Percentiles rank a stretch among this genome's conserved stretches.
These are phyloP conservation scores for Scaptodrosophila latifasciaeformis DNA, from an alignment of 2,888 invertebrate species.

Conservation along the genomic window DNA sequence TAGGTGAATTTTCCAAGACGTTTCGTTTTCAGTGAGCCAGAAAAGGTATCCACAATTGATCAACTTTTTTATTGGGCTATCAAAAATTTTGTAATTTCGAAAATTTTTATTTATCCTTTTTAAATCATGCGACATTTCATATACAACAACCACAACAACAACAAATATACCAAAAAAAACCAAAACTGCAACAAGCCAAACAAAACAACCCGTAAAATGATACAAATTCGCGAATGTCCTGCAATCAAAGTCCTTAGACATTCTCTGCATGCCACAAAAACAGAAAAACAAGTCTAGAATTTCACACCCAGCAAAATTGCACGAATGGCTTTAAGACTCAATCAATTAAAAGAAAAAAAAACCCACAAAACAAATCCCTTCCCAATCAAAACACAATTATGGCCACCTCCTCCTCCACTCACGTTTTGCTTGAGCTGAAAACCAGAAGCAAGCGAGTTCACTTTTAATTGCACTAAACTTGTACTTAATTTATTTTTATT, in stretches of 20 bases:
- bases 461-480: conserved; percentile 66
- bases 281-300: not conserved
- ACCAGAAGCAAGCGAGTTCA: conserved; percentile 29
- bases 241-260: not conserved
- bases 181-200: not conserved
- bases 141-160: not conserved
- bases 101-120: conserved; percentile 42
- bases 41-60: too few relatives aligned
- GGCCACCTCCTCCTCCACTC: conserved; percentile 26
- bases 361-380: not conserved
- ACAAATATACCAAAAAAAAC: conserved; percentile 1
- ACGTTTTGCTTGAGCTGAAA: conserved; percentile 28
- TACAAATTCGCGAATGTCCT: not conserved
- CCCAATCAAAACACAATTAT: not conserved
- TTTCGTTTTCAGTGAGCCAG: too few relatives aligned
- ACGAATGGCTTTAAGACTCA: conserved; percentile 20
- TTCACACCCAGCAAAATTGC: conserved; percentile 28
- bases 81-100: conserved; percentile 50
- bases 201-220: not conserved
- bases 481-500: too few relatives aligned
- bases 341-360: conserved; percentile 22
- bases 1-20: too few relatives aligned
- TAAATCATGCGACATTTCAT: conserved; percentile 69
- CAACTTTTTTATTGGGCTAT: conserved; percentile 24
- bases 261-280: conserved; percentile 32